Base-by-base conservation (phyloP, 2,113 vertebrate genomes). In the Sinocyclocheilus anshuiensis region DNA sequence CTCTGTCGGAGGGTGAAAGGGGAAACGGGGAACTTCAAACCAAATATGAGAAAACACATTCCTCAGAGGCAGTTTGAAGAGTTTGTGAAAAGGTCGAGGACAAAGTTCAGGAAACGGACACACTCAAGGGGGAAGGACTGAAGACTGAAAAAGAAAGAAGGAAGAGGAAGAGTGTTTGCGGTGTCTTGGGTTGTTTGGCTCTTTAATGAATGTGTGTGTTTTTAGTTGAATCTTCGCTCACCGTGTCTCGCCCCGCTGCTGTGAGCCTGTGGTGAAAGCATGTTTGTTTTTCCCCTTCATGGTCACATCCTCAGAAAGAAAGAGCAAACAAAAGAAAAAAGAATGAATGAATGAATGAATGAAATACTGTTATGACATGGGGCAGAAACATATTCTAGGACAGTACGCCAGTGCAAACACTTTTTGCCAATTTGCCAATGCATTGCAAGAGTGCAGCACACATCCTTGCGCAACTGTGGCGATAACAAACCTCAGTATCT, bases 51-150 rank as follows among this genome's bases (percentile, higher is more conserved):
- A 77, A 87, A 53, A 87, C 79, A 36, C 84, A 87, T 63, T 72
- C 78, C 86, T 39, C 48, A 13, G 86, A 89, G 85, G 77, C 24
- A 57, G 26, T 42, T 63, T 84, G 85, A 86, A 86, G 71, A 71
- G 83, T 84, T 81, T 81, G 76, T 81, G 86, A 81, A 86, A 84
- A 89, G 85, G 85, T 86, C 53, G 61, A 84, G 82, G 88, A 84
- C 82, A 84, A 74, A 84, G 81, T 67, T 82, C 57, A 76, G 59
- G 81, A 84, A 69, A 81, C 57, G 33, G 26, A 69, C 57, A 82
- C 42, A 85, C 81, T 82, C 24, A 10, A 77, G 36, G n/a, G 48
- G 22, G 45, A 39, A 76, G 29, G 82, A 42, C 57, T 67, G 45
- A 76, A 24, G 82, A 42, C 42, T 67, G 45, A 76, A 29, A 6